A percentile compares a stretch with the other conserved stretches of the same genome.
Conservation (phyloP, 2,113 vertebrate species). For the Telmatochromis sp. region DNA sequence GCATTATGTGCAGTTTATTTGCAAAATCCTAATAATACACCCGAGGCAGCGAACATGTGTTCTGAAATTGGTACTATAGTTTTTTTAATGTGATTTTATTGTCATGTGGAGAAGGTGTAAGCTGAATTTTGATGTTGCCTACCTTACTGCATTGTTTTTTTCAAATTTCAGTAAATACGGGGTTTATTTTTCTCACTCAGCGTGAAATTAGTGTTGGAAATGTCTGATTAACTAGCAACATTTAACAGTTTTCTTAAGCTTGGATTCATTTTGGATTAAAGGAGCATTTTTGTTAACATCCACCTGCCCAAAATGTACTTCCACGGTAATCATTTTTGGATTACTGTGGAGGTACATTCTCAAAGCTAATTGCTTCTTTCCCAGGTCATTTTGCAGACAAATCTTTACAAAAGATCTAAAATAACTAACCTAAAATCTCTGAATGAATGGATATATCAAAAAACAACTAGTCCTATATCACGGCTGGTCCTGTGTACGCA, state of each 20-base stretch:
- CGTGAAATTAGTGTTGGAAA: background rate
- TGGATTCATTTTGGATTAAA: background rate
- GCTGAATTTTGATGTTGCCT: background rate
- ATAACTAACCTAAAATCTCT: background rate
- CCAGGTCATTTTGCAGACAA: background rate
- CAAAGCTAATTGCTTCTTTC: background rate
- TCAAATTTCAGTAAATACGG: background rate
- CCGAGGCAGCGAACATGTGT: background rate
- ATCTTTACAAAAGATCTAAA: background rate
- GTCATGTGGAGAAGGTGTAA: background rate
- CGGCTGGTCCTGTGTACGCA: background rate
- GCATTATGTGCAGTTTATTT: slow-evolving; percentile 9
- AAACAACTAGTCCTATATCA: background rate
- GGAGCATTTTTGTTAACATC: background rate
- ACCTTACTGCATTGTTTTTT: background rate
- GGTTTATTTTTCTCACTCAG: background rate
- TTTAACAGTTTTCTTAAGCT: background rate
- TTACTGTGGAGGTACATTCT: background rate
- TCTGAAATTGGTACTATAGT: background rate
- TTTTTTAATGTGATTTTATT: background rate
- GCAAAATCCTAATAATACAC: slow-evolving; percentile 6
- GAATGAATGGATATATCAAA: background rate
- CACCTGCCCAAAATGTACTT: background rate
- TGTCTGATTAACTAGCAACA: background rate
- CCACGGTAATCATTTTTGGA: background rate